These are phyloP conservation scores for Bedellia somnulentella DNA, from an alignment of 2,888 invertebrate species.

Conservation along the genomic window DNA sequence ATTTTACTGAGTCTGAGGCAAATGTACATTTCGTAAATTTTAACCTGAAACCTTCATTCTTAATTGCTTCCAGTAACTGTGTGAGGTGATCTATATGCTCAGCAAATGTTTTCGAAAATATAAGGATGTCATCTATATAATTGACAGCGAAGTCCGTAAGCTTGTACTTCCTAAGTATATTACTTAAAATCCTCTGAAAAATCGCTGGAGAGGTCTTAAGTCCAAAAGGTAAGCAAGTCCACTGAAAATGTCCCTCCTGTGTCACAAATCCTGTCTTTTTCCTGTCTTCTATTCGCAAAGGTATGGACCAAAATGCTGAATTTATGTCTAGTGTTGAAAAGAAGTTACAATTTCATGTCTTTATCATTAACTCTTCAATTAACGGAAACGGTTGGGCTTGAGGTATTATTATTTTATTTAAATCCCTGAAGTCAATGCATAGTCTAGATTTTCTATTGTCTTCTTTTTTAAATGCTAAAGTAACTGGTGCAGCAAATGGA, in stretches of 20 bases:
- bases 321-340: slow-evolving; percentile 21
- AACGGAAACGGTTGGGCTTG: slow-evolving; percentile 17
- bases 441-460: slow-evolving; percentile 1
- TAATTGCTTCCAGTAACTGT: slow-evolving; percentile 11
- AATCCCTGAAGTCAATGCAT: background rate
- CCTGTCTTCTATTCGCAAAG: slow-evolving; percentile 16
- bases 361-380: slow-evolving; percentile 19
- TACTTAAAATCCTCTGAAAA: slow-evolving; percentile 14
- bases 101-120: slow-evolving; percentile 4
- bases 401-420: slow-evolving; percentile 14
- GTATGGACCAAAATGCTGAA: slow-evolving; percentile 25
- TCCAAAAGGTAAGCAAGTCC: slow-evolving; percentile 16
- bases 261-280: slow-evolving; percentile 17
- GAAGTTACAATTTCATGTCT: slow-evolving; percentile 18
- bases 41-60: slow-evolving; percentile 3
- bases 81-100: slow-evolving; percentile 4
- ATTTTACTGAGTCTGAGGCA: slow-evolving; percentile 1
- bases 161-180: slow-evolving; percentile 8
- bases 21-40: slow-evolving; percentile 5
- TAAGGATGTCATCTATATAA: slow-evolving; percentile 5
- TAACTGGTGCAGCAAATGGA: slow-evolving; percentile 1
- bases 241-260: slow-evolving; percentile 14
- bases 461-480: slow-evolving; percentile 1
- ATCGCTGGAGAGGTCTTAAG: slow-evolving; percentile 14
- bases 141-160: slow-evolving; percentile 4